A percentile compares a stretch with the other conserved stretches of the same genome.
phyloP scores from a whole-genome alignment of 2,888 invertebrate genomes.

The Cotesia congregata region DNA sequence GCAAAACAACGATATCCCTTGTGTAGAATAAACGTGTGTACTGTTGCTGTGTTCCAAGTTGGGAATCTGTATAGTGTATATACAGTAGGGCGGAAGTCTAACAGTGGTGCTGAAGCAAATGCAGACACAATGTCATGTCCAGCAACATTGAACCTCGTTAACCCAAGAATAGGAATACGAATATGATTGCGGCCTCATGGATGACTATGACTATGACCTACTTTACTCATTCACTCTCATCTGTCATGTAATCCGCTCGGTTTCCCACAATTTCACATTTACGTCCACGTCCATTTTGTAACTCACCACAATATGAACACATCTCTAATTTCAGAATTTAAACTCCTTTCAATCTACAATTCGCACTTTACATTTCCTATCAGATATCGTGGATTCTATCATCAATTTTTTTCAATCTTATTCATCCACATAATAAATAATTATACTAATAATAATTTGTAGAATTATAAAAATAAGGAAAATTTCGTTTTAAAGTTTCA shows the following conservation, averaged over 20 bases:
- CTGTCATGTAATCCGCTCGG: slow-evolving; percentile 2
- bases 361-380: background rate
- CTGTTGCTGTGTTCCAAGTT: background rate
- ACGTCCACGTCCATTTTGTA: slow-evolving; percentile 7
- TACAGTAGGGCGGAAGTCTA: slow-evolving; percentile 9
- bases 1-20: background rate
- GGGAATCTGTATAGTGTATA: background rate
- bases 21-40: background rate
- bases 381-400: too few relatives aligned
- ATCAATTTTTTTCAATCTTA: too few relatives aligned
- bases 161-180: slow-evolving; percentile 12
- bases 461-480: too few relatives aligned
- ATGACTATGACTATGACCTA: background rate
- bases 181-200: slow-evolving; percentile 17
- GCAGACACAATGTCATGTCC: slow-evolving; percentile 45
- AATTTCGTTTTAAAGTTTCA: too few relatives aligned
- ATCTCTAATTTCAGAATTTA: slow-evolving; percentile 1
- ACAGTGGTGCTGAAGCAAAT: slow-evolving; percentile 35
- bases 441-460: too few relatives aligned
- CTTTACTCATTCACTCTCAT: background rate
- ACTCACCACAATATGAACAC: slow-evolving; percentile 25
- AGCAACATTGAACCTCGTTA: slow-evolving; percentile 44
- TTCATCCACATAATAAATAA: too few relatives aligned
- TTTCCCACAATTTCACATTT: slow-evolving; percentile 25
- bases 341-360: slow-evolving; percentile 4